A percentile compares a stretch with the other conserved stretches of the same genome.
Evolutionary conservation across 2,797 vertebrate species (phyloP).

Genomic region (Novumbra hubbsi): DNA sequence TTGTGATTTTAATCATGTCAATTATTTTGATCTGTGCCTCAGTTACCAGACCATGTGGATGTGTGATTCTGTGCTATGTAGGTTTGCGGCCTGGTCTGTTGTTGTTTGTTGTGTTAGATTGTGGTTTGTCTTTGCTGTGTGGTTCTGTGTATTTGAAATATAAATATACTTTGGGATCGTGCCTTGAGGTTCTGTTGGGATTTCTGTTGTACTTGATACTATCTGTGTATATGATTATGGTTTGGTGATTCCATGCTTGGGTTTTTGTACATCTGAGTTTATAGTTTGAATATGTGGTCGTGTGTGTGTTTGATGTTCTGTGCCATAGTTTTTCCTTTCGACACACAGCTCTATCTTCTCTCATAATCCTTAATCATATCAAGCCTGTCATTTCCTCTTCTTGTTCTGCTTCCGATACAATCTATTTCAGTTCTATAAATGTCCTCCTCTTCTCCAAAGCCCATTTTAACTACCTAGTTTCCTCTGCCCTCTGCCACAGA

Average conservation of each 20-base stretch:
- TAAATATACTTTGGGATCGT: constrained; percentile 22
- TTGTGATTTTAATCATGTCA: constrained; percentile 39
- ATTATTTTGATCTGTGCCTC: constrained; percentile 42
- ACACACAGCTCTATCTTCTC: not conserved
- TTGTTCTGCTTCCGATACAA: not conserved
- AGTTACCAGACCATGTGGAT: constrained; percentile 52
- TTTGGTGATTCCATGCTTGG: constrained; percentile 34
- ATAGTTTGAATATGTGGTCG: not conserved
- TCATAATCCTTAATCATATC: constrained; percentile 1
- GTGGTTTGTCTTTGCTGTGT: constrained; percentile 2
- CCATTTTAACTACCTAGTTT: not conserved
- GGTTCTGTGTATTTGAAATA: constrained; percentile 7
- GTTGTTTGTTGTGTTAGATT: constrained; percentile 25
- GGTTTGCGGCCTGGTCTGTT: constrained; percentile 44
- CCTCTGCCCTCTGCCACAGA: constrained; percentile 66
- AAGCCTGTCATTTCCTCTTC: not conserved
- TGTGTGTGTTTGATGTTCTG: not conserved
- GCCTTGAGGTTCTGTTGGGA: constrained; percentile 27
- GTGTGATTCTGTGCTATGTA: constrained; percentile 58
- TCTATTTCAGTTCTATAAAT: not conserved
- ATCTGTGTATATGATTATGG: constrained; percentile 24
- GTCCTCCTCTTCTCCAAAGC: not conserved
- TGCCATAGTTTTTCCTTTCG: not conserved
- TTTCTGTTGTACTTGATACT: not conserved
- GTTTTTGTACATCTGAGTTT: not conserved